Evolutionary conservation across 2,113 vertebrate genomes (phyloP).

Genomic region (Dinomys branickii): DNA sequence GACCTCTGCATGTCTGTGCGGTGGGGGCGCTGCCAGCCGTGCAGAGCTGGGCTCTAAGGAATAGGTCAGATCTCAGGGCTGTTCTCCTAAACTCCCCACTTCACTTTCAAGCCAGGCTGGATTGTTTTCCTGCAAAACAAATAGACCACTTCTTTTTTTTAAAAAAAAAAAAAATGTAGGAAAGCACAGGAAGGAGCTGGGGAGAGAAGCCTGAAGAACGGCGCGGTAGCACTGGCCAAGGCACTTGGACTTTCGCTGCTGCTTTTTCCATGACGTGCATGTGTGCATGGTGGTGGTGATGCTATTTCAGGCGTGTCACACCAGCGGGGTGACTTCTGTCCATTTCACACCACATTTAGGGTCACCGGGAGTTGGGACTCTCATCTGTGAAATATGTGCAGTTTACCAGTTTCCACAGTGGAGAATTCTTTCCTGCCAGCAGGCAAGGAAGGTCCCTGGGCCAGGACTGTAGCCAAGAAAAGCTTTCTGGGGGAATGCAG

Average conservation of each 20-base stretch:
- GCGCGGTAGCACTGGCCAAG: background rate
- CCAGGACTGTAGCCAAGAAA: slow-evolving; percentile 72
- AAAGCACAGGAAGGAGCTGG: background rate
- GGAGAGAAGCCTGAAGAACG: background rate
- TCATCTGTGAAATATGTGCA: slow-evolving; percentile 77
- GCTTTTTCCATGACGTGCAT: slow-evolving; percentile 83
- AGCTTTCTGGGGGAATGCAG: slow-evolving; percentile 61
- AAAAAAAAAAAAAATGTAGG: background rate
- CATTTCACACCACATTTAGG: slow-evolving; percentile 82
- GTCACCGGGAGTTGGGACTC: slow-evolving; percentile 71
- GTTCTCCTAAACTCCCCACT: background rate
- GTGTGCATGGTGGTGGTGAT: slow-evolving; percentile 65
- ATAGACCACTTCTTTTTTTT: background rate
- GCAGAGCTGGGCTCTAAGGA: background rate
- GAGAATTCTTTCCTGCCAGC: slow-evolving; percentile 61
- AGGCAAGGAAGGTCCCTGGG: slow-evolving; percentile 51
- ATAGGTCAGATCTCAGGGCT: background rate
- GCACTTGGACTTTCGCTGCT: background rate
- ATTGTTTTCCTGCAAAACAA: background rate
- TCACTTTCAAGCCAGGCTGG: background rate
- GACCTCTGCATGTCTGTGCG: background rate
- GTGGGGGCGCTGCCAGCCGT: background rate
- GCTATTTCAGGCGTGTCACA: slow-evolving; percentile 84
- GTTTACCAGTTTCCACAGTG: slow-evolving; percentile 77
- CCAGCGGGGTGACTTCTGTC: slow-evolving; percentile 82